phyloP scores from a whole-genome alignment of 2,888 invertebrate genomes.

The Drosophila subsilvestris region DNA sequence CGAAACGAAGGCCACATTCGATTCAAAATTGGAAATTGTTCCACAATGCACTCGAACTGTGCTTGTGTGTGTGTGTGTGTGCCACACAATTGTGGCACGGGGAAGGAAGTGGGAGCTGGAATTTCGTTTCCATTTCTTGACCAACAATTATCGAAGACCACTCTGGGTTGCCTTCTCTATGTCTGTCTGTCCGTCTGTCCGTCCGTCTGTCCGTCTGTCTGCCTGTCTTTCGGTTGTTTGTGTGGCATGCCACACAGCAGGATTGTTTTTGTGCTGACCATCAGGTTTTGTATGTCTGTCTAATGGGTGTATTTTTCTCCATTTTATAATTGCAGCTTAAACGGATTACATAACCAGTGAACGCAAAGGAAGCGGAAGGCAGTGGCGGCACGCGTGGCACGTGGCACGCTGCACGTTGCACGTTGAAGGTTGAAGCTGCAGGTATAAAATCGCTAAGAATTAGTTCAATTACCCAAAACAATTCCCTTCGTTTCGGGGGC shows the following conservation, averaged over 20 bases:
- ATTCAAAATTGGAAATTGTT: slow-evolving; percentile 22
- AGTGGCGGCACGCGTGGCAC: neutral
- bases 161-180: neutral
- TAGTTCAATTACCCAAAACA: slow-evolving; percentile 27
- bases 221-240: too few species aligned
- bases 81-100: too few species aligned
- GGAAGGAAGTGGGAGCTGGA: neutral
- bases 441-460: neutral
- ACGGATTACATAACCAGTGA: slow-evolving; percentile 1
- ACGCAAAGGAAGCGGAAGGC: neutral
- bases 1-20: slow-evolving; percentile 3
- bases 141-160: neutral
- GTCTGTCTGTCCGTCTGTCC: neutral
- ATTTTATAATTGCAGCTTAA: neutral
- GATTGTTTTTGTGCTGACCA: neutral
- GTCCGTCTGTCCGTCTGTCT: neutral
- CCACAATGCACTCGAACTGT: slow-evolving; percentile 12
- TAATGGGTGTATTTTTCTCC: slow-evolving; percentile 2
- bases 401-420: too few species aligned
- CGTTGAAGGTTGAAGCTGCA: neutral
- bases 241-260: neutral
- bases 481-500: neutral
- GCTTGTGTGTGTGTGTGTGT: neutral
- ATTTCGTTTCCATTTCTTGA: neutral
- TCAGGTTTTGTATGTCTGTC: neutral